Conservation (phyloP, 2,113 vertebrate species). For the Otolemur garnettii region DNA sequence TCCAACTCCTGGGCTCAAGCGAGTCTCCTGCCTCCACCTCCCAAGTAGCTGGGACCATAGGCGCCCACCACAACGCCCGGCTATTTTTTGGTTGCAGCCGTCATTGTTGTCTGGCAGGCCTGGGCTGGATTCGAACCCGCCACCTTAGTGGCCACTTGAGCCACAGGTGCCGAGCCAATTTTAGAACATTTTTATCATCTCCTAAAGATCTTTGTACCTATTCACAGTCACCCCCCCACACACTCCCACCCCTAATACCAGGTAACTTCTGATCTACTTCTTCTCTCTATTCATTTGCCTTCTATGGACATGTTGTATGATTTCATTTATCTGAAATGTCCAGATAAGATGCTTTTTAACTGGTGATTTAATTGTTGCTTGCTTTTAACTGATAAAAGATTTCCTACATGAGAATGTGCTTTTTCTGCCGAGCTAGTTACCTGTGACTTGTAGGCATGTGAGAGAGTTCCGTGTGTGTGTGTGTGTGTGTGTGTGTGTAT, state of each 20-base stretch:
- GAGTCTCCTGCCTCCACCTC: no score
- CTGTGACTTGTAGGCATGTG: neutral
- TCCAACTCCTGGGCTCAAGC: no score
- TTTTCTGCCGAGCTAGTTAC: neutral
- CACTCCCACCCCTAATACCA: neutral
- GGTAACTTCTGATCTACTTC: neutral
- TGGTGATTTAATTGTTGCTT: neutral
- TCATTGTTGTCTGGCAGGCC: no score
- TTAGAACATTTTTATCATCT: constrained; percentile 24
- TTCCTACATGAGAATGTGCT: neutral
- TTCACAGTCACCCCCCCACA: neutral
- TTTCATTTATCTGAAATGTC: neutral
- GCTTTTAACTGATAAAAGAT: neutral
- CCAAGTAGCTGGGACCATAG: no score
- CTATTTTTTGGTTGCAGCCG: no score
- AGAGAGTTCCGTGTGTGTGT: neutral
- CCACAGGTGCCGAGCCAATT: neutral
- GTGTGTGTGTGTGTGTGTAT: neutral
- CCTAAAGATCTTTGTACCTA: neutral
- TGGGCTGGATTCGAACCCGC: no score
- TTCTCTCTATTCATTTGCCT: neutral
- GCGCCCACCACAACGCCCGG: no score
- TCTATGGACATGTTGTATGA: neutral
- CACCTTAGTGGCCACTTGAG: no score
- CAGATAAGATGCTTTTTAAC: neutral